phyloP scores from a whole-genome alignment of 53 echinoderm and acorn worm species.

The Holothuria leucospilota region DNA sequence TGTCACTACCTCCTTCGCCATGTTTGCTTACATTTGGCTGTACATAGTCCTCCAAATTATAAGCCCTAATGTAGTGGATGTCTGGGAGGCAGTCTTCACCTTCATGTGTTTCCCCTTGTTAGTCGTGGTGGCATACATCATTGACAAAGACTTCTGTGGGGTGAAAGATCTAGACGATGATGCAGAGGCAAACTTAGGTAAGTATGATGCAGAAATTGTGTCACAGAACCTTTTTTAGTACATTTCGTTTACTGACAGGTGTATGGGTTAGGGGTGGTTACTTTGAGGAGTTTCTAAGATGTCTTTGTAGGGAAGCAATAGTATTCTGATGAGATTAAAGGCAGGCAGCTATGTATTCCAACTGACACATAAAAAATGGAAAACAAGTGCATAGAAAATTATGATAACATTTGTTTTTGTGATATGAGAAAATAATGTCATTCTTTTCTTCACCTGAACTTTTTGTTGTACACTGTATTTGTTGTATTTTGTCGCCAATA shows the following conservation, averaged over 20 bases:
- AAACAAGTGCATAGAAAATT: too few species aligned
- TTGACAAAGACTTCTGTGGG: conserved; percentile 96
- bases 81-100: conserved; percentile 89
- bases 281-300: background rate
- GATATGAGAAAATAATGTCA: too few species aligned
- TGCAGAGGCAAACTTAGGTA: conserved; percentile 85
- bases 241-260: too few species aligned
- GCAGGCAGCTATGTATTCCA: too few species aligned
- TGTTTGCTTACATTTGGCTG: conserved; percentile 96
- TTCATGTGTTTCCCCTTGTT: conserved; percentile 92
- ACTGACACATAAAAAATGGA: too few species aligned
- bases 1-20: conserved; percentile 80
- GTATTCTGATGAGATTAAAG: too few species aligned
- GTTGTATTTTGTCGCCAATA: too few species aligned
- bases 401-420: too few species aligned
- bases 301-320: background rate
- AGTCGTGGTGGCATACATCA: conserved; percentile 84
- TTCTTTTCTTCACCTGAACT: too few species aligned
- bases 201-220: conserved; percentile 17
- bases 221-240: too few species aligned
- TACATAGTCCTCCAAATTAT: conserved; percentile 80
- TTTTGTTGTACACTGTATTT: too few species aligned
- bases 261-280: too few species aligned
- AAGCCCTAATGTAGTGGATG: conserved; percentile 72
- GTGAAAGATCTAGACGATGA: conserved; percentile 77